A percentile compares a stretch with the other conserved stretches of the same genome.
These are phyloP conservation scores for Tenthredo amoena DNA, from an alignment of 2,888 invertebrate genomes.

Conservation along the genomic window DNA sequence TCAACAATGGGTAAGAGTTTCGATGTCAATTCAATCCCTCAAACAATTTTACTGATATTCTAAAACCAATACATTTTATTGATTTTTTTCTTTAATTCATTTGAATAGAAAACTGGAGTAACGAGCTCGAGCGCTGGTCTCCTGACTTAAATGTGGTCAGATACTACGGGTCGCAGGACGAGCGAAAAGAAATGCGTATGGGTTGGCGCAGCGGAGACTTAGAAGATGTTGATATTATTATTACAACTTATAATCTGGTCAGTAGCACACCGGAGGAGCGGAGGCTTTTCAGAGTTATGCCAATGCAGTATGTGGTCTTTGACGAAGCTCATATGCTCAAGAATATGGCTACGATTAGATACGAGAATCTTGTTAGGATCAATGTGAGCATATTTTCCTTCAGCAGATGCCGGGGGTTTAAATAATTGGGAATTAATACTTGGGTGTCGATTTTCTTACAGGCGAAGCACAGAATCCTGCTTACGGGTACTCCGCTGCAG, in stretches of 20 bases:
- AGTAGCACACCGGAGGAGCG: slow-evolving; percentile 93
- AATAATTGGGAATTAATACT: slow-evolving; percentile 12
- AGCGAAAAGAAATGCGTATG: slow-evolving; percentile 88
- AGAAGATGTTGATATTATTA: slow-evolving; percentile 88
- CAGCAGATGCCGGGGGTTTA: background rate
- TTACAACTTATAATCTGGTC: slow-evolving; percentile 94
- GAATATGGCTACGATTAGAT: slow-evolving; percentile 96
- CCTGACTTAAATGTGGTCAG: slow-evolving; percentile 88
- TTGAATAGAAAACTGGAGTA: slow-evolving; percentile 89
- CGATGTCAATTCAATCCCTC: background rate
- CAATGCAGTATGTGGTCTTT: slow-evolving; percentile 95
- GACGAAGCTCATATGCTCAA: slow-evolving; percentile 99
- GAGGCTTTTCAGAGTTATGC: slow-evolving; percentile 93
- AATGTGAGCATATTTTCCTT: slow-evolving; percentile 81
- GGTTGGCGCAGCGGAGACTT: slow-evolving; percentile 87
- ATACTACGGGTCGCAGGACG: slow-evolving; percentile 94
- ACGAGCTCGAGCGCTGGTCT: slow-evolving; percentile 90
- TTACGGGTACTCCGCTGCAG: slow-evolving; percentile 98
- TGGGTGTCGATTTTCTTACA: slow-evolving; percentile 73
- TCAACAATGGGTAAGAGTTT: slow-evolving; percentile 89
- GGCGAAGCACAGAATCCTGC: slow-evolving; percentile 91
- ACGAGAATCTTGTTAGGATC: slow-evolving; percentile 92
- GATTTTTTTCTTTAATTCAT: slow-evolving; percentile 37
- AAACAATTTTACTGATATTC: background rate
- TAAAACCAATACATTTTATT: background rate